Evolutionary conservation across 64 coral and sea anemone species (phyloP), one percentile per base, ranked within the genome.

Genomic region (Hydrozoanthus tunicans): DNA sequence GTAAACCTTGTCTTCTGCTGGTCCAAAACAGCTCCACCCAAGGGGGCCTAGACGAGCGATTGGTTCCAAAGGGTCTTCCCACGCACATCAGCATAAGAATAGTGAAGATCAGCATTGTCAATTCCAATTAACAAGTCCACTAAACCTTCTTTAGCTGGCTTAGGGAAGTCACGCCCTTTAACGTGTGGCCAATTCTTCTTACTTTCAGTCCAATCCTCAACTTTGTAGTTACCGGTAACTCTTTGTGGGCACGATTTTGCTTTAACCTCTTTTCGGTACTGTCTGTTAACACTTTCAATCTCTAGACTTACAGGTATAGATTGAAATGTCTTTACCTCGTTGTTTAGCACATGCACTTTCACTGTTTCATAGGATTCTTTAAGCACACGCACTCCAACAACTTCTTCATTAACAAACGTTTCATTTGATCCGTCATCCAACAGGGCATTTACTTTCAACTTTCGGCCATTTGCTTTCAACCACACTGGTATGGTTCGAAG

Each of bases 341-440:
- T 89, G 58, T 94, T 91, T 62, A 94, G 53, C 23, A 94, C 93
- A 90, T 94, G 66, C 10, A 94, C 93, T 90, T 82, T 67, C 53
- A 94, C 70, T 13, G 80, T 20, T 20, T 20, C 20, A 20, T 20
- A 20, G 20, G 20, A 20, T 20, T 20, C 20, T 20, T 20, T 20
- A 20, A 20, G 20, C 20, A 20, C 20, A 20, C 20, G 20, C 20
- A 20, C 20, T 20, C 20, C 20, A 20, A 20, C 20, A 20, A 20
- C 20, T 20, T 20, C 20, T 20, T 20, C 20, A 20, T 20, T 20
- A 20, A 20, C 20, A 20, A 20, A 20, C 20, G 20, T 20, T 20
- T 20, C 20, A 20, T 20, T 20, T 20, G 20, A 20, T 20, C 20
- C 20, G 20, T 20, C 20, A 20, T 20, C 20, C 20, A 20, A 20